Evolutionary conservation across 2,888 invertebrate genomes (phyloP).

Genomic region (Cerastoderma edule): DNA sequence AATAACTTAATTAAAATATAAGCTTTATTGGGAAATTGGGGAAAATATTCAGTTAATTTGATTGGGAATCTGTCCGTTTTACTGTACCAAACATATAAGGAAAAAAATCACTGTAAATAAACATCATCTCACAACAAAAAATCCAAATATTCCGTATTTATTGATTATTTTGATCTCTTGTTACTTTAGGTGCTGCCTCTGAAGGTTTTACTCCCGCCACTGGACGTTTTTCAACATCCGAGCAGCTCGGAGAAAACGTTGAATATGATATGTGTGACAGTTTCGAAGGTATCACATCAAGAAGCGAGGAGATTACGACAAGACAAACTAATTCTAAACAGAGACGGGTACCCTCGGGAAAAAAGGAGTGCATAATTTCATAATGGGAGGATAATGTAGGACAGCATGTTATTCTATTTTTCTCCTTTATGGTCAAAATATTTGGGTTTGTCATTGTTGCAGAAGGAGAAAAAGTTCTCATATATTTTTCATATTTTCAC

Average conservation of each 20-base stretch:
- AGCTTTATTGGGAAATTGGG: not conserved
- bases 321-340: not conserved
- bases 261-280: slow-evolving; percentile 13
- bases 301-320: not conserved
- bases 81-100: too few relatives aligned
- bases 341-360: too few relatives aligned
- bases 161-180: not conserved
- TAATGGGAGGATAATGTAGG: too few relatives aligned
- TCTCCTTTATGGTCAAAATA: too few relatives aligned
- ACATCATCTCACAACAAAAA: too few relatives aligned
- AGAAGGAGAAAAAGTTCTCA: too few relatives aligned
- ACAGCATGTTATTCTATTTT: too few relatives aligned
- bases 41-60: not conserved
- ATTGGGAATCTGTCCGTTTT: not conserved
- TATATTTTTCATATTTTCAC: too few relatives aligned
- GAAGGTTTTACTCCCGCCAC: not conserved
- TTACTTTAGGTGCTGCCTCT: not conserved
- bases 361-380: not conserved
- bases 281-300: not conserved
- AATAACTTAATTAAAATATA: not conserved
- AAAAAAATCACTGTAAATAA: too few relatives aligned
- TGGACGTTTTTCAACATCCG: not conserved
- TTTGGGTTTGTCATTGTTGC: too few relatives aligned
- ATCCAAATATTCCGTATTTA: not conserved
- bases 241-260: not conserved